Base-by-base conservation (phyloP, 2,888 invertebrate species). In the Stenurella melanura region DNA sequence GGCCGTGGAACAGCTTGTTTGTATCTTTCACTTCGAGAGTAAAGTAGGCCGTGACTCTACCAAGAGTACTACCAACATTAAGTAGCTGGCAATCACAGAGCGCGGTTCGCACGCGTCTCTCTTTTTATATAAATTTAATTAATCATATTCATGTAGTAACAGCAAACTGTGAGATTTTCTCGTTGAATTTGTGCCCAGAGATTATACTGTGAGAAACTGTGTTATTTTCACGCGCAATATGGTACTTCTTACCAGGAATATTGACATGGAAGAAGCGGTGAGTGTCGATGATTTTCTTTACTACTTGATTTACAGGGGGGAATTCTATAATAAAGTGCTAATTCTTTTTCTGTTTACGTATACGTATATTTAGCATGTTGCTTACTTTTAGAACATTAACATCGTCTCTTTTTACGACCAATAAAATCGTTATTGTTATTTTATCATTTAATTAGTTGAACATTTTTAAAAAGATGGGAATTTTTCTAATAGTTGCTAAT, bases 31-130 rank as follows among this genome's bases (percentile, higher is more conserved):
- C 86, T 87, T 84, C 82, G 18, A 60, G 76, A 80, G 81, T 82
- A 85, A 88, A 88, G 88, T 88, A 87, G 88, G 88, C 86, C 88
- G 87, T 80, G 81, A 81, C 81, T 83, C 81, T 79, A 82, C 80
- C 85, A 85, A 85, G 83, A 85, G 83, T 81, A 84, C 83, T 82
- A 83, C 83, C 83, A 84, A 85, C 87, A 87, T 86, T 88, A 82
- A 87, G 87, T 87, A 81, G 83, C 84, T 83, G 82, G 82, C 86
- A 82, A 83, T 83, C 83, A 84, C 78, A 80, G 84, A 84, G 87
- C 82, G 85, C 85, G 87, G 87, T 83, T 80, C 83, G 81, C 78
- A 80, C 80, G 83, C 82, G 81, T 74, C 79, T 34, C 71, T 74
- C 63, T 69, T 63, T 67, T 66, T 60, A 66, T 73, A 30, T 70